Evolutionary conservation across 2,113 vertebrate species (phyloP).

Genomic region (Sylvicapra grimmia): DNA sequence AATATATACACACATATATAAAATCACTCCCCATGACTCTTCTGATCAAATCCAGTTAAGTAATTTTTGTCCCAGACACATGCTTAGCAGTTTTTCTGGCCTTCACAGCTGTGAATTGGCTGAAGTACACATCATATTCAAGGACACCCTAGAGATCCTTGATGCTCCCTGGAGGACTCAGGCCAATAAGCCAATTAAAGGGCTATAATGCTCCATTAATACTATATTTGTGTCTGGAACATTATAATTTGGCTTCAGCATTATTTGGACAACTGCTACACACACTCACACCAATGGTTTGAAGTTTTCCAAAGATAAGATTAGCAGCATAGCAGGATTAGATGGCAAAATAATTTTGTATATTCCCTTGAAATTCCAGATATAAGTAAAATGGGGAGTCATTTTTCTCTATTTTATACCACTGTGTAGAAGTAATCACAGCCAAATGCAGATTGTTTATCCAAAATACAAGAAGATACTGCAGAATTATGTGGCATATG

Average conservation of each 20-base stretch:
- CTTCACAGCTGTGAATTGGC: not conserved
- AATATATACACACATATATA: not conserved
- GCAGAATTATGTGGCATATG: not conserved
- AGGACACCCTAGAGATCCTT: not conserved
- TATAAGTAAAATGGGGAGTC: not conserved
- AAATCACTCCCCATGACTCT: not conserved
- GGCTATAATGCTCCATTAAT: conserved; percentile 4
- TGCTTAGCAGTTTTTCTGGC: not conserved
- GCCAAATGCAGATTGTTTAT: not conserved
- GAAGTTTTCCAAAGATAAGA: conserved; percentile 27
- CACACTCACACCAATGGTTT: not conserved
- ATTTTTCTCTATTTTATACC: conserved; percentile 1
- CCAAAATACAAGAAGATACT: not conserved
- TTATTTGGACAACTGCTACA: conserved; percentile 25
- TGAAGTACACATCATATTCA: not conserved
- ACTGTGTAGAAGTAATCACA: not conserved
- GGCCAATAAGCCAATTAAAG: conserved; percentile 34
- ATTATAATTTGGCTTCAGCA: not conserved
- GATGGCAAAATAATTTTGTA: conserved; percentile 33
- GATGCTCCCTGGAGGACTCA: not conserved
- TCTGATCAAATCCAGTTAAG: not conserved
- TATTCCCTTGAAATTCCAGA: conserved; percentile 6
- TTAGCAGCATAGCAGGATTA: conserved; percentile 13
- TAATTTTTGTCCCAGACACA: not conserved
- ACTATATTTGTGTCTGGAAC: not conserved